phyloP scores from a whole-genome alignment of 2,113 vertebrate species.

The Atrichornis clamosus region DNA sequence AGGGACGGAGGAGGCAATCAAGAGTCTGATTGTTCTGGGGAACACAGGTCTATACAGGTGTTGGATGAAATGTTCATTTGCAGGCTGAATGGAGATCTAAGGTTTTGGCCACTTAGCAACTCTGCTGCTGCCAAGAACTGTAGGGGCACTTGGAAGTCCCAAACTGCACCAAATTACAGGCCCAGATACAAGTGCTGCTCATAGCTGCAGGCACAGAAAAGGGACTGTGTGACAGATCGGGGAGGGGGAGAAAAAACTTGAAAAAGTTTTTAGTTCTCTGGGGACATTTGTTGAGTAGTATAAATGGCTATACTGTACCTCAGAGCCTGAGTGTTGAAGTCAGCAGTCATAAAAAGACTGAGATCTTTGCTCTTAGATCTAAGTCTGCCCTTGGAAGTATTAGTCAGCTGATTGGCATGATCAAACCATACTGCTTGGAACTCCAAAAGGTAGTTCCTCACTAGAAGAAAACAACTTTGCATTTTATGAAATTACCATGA shows the following conservation, averaged over 20 bases:
- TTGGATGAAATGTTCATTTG: constrained; percentile 10
- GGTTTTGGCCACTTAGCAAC: background rate
- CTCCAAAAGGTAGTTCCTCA: constrained; percentile 2
- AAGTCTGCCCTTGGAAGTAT: background rate
- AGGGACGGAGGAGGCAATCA: background rate
- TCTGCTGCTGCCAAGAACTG: constrained; percentile 1
- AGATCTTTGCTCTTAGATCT: background rate
- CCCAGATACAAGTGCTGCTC: background rate
- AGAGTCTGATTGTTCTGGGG: constrained; percentile 25
- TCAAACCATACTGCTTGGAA: constrained; percentile 68
- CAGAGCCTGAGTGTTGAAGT: background rate
- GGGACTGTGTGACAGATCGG: rapidly evolving
- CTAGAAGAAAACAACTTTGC: background rate
- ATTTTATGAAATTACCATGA: constrained; percentile 51
- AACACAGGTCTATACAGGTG: constrained; percentile 27
- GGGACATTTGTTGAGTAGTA: background rate
- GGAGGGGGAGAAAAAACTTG: background rate
- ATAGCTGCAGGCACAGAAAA: constrained; percentile 13
- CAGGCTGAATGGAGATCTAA: background rate
- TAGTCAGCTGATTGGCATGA: constrained; percentile 67
- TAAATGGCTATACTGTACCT: background rate
- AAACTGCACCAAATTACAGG: background rate
- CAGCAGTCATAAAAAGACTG: background rate
- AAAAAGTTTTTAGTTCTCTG: background rate
- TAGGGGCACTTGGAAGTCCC: background rate